These are phyloP conservation scores for Drosophila suzukii DNA, from an alignment of 1,140 invertebrate species.

Conservation along the genomic window DNA sequence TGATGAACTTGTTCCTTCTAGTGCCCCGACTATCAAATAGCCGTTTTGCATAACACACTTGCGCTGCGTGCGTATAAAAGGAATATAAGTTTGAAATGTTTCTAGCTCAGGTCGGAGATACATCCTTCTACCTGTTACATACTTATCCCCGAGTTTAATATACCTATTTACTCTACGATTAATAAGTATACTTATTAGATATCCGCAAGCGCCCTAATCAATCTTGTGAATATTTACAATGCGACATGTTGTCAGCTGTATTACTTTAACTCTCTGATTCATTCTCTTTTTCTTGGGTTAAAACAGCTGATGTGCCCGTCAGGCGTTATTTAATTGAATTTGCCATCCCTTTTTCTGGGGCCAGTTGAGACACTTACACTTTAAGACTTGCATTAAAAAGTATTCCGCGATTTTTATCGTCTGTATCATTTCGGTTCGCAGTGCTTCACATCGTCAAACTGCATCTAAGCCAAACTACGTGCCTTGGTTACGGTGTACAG, in stretches of 20 bases:
- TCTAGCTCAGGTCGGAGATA: too few relatives aligned
- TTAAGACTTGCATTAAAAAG: conserved; percentile 73
- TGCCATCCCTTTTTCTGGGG: conserved; percentile 1
- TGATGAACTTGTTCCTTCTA: too few relatives aligned
- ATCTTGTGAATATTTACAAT: conserved; percentile 27
- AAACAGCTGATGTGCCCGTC: conserved; percentile 1
- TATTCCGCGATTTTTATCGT: conserved; percentile 50
- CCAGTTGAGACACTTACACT: conserved; percentile 70
- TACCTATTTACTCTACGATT: too few relatives aligned
- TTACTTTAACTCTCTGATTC: conserved; percentile 57
- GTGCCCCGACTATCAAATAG: too few relatives aligned
- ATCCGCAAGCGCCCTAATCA: not conserved
- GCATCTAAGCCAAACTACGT: conserved; percentile 59
- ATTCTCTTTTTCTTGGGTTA: conserved; percentile 32
- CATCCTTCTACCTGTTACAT: too few relatives aligned
- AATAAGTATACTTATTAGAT: conserved; percentile 2
- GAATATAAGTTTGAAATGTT: too few relatives aligned
- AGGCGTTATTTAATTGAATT: conserved; percentile 61
- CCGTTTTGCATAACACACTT: too few relatives aligned
- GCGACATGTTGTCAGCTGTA: conserved; percentile 32
- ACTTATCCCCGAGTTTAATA: too few relatives aligned
- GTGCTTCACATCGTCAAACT: conserved; percentile 46
- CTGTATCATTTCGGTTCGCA: conserved; percentile 35
- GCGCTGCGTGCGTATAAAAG: too few relatives aligned
- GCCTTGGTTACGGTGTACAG: conserved; percentile 59